These are phyloP conservation scores for Drosophila suboccidentalis DNA, from an alignment of 2,888 invertebrate genomes.

Conservation along the genomic window DNA sequence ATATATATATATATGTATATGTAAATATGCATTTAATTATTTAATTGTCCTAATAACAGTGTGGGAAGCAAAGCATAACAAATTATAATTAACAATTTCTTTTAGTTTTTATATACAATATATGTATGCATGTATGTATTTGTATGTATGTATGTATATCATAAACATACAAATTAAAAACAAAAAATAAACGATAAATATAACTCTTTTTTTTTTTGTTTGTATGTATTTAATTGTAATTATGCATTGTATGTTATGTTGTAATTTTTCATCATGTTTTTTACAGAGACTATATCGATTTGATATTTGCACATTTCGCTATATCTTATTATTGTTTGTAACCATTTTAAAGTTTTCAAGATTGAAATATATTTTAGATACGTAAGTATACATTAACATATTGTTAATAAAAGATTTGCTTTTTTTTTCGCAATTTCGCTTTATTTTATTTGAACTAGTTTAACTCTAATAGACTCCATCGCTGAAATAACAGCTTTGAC, in stretches of 20 bases:
- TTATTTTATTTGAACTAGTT: constrained; percentile 60
- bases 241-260: background rate
- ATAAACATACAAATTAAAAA: constrained; percentile 49
- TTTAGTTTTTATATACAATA: constrained; percentile 38
- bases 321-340: constrained; percentile 36
- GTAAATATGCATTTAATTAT: constrained; percentile 58
- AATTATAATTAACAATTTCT: constrained; percentile 68
- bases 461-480: constrained; percentile 82
- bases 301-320: constrained; percentile 35
- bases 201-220: constrained; percentile 54
- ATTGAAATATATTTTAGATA: constrained; percentile 51
- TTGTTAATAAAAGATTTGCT: constrained; percentile 67
- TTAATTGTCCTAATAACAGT: constrained; percentile 82
- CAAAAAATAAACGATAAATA: constrained; percentile 62
- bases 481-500: constrained; percentile 68
- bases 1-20: constrained; percentile 23
- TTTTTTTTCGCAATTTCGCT: constrained; percentile 21
- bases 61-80: constrained; percentile 78
- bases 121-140: constrained; percentile 35
- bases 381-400: constrained; percentile 47
- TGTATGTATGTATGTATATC: constrained; percentile 21
- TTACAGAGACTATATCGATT: constrained; percentile 39
- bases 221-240: constrained; percentile 23
- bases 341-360: constrained; percentile 34
- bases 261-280: constrained; percentile 10